Evolutionary conservation across 2,888 invertebrate genomes (phyloP).

Genomic region (Drosophila phalerata): DNA sequence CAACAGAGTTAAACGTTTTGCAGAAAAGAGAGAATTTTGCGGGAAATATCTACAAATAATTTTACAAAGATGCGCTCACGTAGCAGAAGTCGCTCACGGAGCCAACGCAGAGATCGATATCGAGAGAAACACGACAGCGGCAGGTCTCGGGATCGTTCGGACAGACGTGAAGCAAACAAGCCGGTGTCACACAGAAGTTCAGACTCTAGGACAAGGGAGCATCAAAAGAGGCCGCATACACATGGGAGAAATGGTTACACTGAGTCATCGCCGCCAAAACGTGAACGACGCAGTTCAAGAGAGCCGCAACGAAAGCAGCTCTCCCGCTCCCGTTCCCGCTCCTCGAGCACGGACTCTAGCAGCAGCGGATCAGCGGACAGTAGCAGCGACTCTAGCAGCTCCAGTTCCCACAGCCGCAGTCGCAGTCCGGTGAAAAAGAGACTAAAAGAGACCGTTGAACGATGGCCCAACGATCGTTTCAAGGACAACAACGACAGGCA

Average conservation of each 20-base stretch:
- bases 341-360: slow-evolving; percentile 44
- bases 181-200: slow-evolving; percentile 5
- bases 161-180: slow-evolving; percentile 33
- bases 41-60: neutral
- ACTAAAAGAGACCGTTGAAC: slow-evolving; percentile 59
- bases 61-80: slow-evolving; percentile 55
- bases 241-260: slow-evolving; percentile 15
- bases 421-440: slow-evolving; percentile 27
- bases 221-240: slow-evolving; percentile 19
- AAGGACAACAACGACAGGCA: slow-evolving; percentile 59
- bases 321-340: slow-evolving; percentile 38
- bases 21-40: slow-evolving; percentile 3
- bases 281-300: slow-evolving; percentile 12
- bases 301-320: slow-evolving; percentile 3
- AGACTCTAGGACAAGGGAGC: slow-evolving; percentile 25
- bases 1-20: slow-evolving; percentile 42
- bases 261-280: slow-evolving; percentile 6
- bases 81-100: slow-evolving; percentile 58
- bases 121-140: slow-evolving; percentile 22
- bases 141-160: slow-evolving; percentile 22
- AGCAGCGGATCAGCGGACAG: slow-evolving; percentile 29
- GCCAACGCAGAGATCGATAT: slow-evolving; percentile 44
- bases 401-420: slow-evolving; percentile 36
- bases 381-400: slow-evolving; percentile 38
- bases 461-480: slow-evolving; percentile 82